Conservation (phyloP, 2,888 invertebrate genomes). For the Ochropleura leucogaster region DNA sequence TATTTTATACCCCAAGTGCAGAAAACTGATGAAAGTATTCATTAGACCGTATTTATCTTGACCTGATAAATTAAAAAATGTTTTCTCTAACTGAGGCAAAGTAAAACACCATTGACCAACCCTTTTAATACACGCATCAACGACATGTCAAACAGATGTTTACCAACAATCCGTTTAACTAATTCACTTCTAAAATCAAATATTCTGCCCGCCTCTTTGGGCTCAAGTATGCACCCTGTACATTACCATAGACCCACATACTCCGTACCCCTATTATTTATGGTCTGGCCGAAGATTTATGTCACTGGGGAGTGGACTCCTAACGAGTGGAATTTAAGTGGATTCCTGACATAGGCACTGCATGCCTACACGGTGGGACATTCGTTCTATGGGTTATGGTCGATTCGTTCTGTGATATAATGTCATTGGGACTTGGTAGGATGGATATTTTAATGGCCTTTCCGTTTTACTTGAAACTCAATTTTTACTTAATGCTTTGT, state of each 20-base stretch:
- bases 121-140: not conserved
- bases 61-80: not conserved
- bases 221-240: conserved; percentile 48
- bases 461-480: too few relatives aligned
- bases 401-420: conserved; percentile 4
- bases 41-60: not conserved
- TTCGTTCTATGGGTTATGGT: conserved; percentile 8
- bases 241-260: conserved; percentile 49
- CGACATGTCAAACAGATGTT: not conserved
- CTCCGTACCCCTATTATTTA: conserved; percentile 64
- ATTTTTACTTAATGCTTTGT: too few relatives aligned
- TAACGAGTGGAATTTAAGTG: conserved; percentile 58
- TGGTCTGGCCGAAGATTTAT: conserved; percentile 58
- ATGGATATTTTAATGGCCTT: too few relatives aligned
- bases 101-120: not conserved
- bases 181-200: conserved; percentile 28
- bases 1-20: too few relatives aligned
- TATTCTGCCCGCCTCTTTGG: conserved; percentile 34
- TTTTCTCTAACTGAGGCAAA: not conserved
- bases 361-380: conserved; percentile 41
- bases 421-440: too few relatives aligned
- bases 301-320: conserved; percentile 50
- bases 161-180: conserved; percentile 12
- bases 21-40: too few relatives aligned
- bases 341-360: conserved; percentile 42